phyloP scores from a whole-genome alignment of 1,140 invertebrate species.

The Temnothorax nylanderi region DNA sequence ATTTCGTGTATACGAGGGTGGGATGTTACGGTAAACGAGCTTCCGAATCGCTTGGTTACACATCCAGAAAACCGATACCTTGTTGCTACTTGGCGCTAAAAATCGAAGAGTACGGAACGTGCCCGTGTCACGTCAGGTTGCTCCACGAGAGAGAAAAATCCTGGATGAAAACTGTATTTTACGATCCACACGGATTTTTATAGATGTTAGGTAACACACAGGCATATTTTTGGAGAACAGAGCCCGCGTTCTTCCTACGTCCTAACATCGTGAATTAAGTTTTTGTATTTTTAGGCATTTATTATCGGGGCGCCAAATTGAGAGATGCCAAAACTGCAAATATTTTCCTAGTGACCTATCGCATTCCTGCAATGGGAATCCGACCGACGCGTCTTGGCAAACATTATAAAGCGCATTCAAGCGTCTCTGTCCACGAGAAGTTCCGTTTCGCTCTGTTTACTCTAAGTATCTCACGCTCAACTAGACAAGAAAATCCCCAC shows the following conservation, averaged over 20 bases:
- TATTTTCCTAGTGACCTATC: slow-evolving; percentile 6
- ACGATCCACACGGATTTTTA: not conserved
- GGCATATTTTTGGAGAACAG: not conserved
- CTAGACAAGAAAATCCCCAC: slow-evolving; percentile 37
- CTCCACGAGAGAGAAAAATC: not conserved
- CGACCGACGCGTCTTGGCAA: not conserved
- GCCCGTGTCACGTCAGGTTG: not conserved
- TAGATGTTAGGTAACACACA: not conserved
- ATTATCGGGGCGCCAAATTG: not conserved
- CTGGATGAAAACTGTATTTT: not conserved
- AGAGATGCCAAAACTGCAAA: not conserved
- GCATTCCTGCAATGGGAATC: not conserved
- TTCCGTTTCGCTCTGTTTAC: slow-evolving; percentile 41
- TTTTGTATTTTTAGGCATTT: not conserved
- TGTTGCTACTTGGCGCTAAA: slow-evolving; percentile 58
- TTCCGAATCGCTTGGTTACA: slow-evolving; percentile 73
- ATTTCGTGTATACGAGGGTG: not conserved
- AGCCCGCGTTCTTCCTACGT: not conserved
- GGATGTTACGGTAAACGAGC: slow-evolving; percentile 69
- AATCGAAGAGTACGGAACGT: slow-evolving; percentile 48
- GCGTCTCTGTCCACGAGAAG: slow-evolving; percentile 1
- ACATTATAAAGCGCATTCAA: slow-evolving; percentile 24
- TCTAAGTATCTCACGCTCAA: slow-evolving; percentile 3
- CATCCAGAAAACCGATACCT: slow-evolving; percentile 64
- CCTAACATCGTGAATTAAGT: not conserved